phyloP scores from a whole-genome alignment of 2,113 vertebrate species.

The Gymnarchus niloticus region DNA sequence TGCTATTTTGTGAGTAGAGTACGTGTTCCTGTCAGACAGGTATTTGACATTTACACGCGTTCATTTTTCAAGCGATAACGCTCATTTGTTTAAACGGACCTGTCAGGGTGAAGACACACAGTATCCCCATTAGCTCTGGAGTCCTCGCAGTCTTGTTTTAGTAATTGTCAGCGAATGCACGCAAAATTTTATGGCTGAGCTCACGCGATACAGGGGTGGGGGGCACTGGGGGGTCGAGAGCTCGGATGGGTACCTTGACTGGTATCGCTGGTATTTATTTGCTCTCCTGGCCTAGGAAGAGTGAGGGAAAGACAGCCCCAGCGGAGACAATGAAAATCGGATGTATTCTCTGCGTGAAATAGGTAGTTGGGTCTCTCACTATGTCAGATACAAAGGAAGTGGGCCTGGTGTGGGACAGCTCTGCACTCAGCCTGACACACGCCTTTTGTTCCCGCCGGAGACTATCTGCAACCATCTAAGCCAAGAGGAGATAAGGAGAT shows the following conservation, averaged over 20 bases:
- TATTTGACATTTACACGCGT: background rate
- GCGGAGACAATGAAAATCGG: slow-evolving; percentile 15
- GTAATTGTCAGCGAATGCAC: background rate
- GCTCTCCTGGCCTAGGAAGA: slow-evolving; percentile 14
- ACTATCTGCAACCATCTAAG: slow-evolving; percentile 58
- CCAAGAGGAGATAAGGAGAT: slow-evolving; percentile 46
- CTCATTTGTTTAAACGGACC: background rate
- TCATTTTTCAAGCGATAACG: background rate
- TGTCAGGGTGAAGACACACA: background rate
- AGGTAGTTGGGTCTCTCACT: slow-evolving; percentile 40
- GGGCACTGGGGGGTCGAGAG: background rate
- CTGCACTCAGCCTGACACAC: slow-evolving; percentile 25
- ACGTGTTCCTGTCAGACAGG: background rate
- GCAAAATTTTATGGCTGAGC: background rate
- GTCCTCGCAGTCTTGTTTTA: background rate
- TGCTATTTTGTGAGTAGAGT: background rate
- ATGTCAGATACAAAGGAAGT: slow-evolving; percentile 44
- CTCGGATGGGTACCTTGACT: background rate
- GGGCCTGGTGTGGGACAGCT: slow-evolving; percentile 52
- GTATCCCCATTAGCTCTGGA: background rate
- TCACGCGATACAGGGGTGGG: background rate
- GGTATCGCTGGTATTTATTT: slow-evolving; percentile 14
- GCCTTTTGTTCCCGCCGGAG: slow-evolving; percentile 44
- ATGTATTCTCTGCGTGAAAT: slow-evolving; percentile 42
- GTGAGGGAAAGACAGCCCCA: background rate